Base-by-base conservation (phyloP, 2,888 invertebrate species). In the Melieria omissa region DNA sequence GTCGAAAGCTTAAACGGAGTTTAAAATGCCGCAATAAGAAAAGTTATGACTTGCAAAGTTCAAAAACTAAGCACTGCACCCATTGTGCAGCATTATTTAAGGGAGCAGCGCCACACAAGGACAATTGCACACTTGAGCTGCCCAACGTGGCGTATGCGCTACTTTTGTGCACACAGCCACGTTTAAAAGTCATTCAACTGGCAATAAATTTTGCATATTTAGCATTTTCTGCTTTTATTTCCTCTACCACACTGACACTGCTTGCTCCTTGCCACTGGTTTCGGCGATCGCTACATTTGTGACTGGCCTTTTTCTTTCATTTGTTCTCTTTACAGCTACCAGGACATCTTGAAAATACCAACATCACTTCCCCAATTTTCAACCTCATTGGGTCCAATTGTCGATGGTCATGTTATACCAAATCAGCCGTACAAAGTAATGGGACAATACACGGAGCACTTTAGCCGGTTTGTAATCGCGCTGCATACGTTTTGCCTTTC, bases 361-460 rank as follows among this genome's bases (percentile, higher is more conserved):
- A 90, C 91, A 70, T 83, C 89, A 61, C 89, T 91, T 4, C 91
- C 93, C 29, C 90, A 92, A 80, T 96, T 94, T 86, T 92, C 93
- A 80, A 94, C 95, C n/a, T 92, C 93, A 7, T 92, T 95, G 80
- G 97, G 96, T 1, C 97, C 97, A 4, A 91, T 94, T 47, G 92
- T 97, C 45, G 97, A 97, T 81, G 93, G 94, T 45, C 91, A 93
- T 65, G 93, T 96, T 75, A 92, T 96, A 77, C 94, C 94, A 1
- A 93, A 92, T 85, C 93, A 94, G 81, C 96, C 95, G 2, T 88
- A 90, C 60, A 91, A 90, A 82, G 90, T 92, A 66, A 95, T 95
- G 93, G 91, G 91, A 73, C 90, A 91, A 42, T 92, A 91, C 84
- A 90, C 90, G 16, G 91, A 93, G 83, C 89, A 93, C 70, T 91